Evolutionary conservation across 2,797 vertebrate genomes (phyloP).

Genomic region (Parambassis ranga): DNA sequence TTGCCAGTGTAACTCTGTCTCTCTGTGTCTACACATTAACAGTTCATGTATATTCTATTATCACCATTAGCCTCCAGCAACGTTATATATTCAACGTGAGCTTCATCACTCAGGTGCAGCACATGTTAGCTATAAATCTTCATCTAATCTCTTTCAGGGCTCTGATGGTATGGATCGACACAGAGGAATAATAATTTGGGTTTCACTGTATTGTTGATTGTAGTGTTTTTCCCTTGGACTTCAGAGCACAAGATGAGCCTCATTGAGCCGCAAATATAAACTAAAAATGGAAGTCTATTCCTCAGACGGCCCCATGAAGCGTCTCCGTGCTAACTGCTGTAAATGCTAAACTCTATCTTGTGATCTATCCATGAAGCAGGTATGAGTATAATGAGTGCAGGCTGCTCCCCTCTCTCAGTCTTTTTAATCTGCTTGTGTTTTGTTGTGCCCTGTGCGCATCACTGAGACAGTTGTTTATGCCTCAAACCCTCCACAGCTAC

Average conservation of each 20-base stretch:
- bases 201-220: constrained; percentile 10
- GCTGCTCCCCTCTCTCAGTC: neutral
- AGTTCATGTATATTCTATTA: constrained; percentile 57
- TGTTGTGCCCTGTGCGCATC: neutral
- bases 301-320: neutral
- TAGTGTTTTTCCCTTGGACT: constrained; percentile 1
- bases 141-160: constrained; percentile 1
- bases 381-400: neutral
- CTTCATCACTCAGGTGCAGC: constrained; percentile 16
- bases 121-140: neutral
- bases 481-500: constrained; percentile 1
- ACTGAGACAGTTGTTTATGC: constrained; percentile 10
- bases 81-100: constrained; percentile 32
- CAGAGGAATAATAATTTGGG: constrained; percentile 27
- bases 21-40: constrained; percentile 54
- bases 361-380: neutral
- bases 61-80: constrained; percentile 44
- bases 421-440: neutral
- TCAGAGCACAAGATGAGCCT: constrained; percentile 6
- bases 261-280: constrained; percentile 32
- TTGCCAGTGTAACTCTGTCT: constrained; percentile 54
- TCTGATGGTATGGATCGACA: constrained; percentile 11
- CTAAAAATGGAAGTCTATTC: neutral
- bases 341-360: neutral
- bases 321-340: neutral